Conservation (phyloP, 2,797 vertebrate genomes). For the Chloroceryle amazona region DNA sequence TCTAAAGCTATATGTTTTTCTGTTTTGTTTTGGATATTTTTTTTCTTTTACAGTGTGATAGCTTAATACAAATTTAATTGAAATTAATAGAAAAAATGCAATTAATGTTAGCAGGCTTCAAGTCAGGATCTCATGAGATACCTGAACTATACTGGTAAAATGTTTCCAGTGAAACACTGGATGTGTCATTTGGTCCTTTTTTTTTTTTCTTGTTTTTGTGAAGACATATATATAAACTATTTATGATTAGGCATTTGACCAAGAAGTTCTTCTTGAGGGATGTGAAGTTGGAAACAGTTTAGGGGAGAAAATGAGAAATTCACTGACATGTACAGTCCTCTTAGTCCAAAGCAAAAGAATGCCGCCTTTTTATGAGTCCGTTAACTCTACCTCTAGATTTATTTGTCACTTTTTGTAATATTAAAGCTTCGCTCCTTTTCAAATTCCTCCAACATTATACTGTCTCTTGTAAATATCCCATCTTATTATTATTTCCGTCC, state of each 20-base stretch:
- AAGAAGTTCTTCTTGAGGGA: conserved; percentile 49
- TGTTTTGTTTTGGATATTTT: neutral
- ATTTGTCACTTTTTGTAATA: neutral
- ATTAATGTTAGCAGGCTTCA: neutral
- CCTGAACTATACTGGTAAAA: neutral
- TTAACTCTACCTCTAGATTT: neutral
- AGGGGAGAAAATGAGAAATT: conserved; percentile 25
- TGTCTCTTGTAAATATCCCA: neutral
- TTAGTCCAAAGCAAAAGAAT: conserved; percentile 38
- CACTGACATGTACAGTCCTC: neutral
- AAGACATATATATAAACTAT: conserved; percentile 38
- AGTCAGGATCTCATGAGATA: neutral
- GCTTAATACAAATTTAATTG: neutral
- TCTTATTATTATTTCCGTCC: neutral
- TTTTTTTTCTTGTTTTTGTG: neutral
- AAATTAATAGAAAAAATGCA: neutral
- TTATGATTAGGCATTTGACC: conserved; percentile 42
- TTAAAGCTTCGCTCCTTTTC: neutral
- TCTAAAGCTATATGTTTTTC: neutral
- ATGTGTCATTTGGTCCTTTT: neutral
- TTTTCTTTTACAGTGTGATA: neutral
- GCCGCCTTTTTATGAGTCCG: neutral
- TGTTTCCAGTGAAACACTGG: neutral
- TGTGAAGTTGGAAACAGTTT: conserved; percentile 52
- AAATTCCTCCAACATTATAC: neutral